Conservation (phyloP, 2,797 vertebrate species). For the Lemur catta region DNA sequence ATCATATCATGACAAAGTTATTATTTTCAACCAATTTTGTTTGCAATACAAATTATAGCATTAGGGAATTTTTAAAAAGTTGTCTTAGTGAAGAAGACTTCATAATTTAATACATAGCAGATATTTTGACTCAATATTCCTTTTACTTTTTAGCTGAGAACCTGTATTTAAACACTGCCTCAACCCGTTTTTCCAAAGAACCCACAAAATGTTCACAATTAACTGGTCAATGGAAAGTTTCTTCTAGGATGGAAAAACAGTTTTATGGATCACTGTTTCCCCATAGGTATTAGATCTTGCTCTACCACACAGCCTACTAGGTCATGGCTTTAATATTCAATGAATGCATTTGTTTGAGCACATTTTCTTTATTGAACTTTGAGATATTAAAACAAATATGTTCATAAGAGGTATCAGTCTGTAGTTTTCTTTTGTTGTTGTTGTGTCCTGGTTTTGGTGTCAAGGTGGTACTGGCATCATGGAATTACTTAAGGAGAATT, state of each 20-base stretch:
- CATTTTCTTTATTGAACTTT: background rate
- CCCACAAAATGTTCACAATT: background rate
- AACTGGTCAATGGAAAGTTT: background rate
- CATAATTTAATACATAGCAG: background rate
- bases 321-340: background rate
- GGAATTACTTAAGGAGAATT: too few relatives aligned
- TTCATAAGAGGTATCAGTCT: too few relatives aligned
- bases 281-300: background rate
- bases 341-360: background rate
- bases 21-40: background rate
- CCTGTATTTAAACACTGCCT: background rate
- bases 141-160: background rate
- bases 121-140: background rate
- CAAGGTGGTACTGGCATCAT: too few relatives aligned
- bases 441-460: too few relatives aligned
- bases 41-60: background rate
- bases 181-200: background rate
- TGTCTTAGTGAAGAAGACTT: background rate
- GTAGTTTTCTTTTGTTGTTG: too few relatives aligned
- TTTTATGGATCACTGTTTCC: background rate
- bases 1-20: background rate
- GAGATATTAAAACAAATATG: background rate
- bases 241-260: background rate
- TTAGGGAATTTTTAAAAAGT: background rate
- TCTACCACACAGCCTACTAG: background rate